phyloP scores from a whole-genome alignment of 2,113 vertebrate species.

The Oreamnos americanus region DNA sequence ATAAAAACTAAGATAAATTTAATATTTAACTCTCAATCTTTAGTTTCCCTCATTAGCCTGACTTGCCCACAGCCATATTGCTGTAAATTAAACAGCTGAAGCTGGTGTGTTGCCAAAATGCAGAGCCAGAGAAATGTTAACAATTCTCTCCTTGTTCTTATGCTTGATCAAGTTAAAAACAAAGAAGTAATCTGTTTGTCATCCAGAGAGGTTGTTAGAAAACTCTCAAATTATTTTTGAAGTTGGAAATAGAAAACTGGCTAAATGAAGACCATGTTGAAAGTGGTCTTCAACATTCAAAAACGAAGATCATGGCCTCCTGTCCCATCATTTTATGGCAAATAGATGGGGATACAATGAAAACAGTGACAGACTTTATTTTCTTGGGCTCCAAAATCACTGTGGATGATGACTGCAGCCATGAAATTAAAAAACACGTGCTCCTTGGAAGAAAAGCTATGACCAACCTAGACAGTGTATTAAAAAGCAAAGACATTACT shows the following conservation, averaged over 20 bases:
- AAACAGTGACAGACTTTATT: background rate
- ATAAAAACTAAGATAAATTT: conserved; percentile 60
- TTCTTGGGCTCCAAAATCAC: background rate
- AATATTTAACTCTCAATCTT: conserved; percentile 61
- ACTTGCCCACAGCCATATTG: conserved; percentile 47
- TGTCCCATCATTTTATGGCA: background rate
- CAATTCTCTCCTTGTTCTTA: conserved; percentile 37
- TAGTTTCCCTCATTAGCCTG: conserved; percentile 50
- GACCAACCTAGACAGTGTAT: background rate
- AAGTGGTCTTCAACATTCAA: background rate
- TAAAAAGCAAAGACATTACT: background rate
- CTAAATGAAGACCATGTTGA: background rate
- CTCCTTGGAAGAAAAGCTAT: background rate
- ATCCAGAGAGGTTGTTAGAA: conserved; percentile 68
- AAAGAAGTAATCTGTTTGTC: conserved; percentile 44
- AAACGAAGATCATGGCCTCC: background rate
- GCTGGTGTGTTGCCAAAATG: conserved; percentile 36
- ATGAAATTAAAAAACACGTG: background rate
- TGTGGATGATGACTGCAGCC: background rate
- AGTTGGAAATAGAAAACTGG: conserved; percentile 62
- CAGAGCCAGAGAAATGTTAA: conserved; percentile 42
- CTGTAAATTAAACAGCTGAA: conserved; percentile 57
- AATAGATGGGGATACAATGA: background rate
- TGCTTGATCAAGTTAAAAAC: conserved; percentile 9
- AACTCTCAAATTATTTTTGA: conserved; percentile 47